Conservation (phyloP, 2,797 vertebrate genomes). For the Premnoplex brunnescens region DNA sequence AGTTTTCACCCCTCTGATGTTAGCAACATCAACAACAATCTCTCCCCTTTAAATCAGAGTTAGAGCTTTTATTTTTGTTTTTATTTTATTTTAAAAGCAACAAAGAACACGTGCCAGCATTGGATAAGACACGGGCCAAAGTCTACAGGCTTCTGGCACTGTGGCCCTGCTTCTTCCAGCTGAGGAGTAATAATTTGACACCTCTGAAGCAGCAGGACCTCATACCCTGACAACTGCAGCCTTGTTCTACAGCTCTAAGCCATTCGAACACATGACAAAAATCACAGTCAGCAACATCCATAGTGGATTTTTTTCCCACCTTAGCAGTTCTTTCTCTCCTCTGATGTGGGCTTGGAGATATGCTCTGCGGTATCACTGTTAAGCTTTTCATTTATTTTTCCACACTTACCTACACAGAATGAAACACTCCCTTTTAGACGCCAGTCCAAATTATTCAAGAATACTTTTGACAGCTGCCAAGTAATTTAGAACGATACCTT, state of each 20-base stretch:
- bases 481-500: conserved; percentile 59
- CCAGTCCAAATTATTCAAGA: conserved; percentile 66
- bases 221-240: conserved; percentile 80
- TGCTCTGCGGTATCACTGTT: conserved; percentile 83
- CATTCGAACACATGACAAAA: conserved; percentile 83
- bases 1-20: neutral
- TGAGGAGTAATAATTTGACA: conserved; percentile 89
- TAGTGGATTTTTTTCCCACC: conserved; percentile 78
- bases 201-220: conserved; percentile 83
- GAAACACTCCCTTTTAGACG: conserved; percentile 65
- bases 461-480: conserved; percentile 61
- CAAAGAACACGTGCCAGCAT: conserved; percentile 44
- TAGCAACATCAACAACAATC: neutral
- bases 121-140: conserved; percentile 83
- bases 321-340: conserved; percentile 78
- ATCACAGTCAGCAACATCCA: conserved; percentile 87
- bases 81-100: conserved; percentile 9
- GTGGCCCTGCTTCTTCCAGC: conserved; percentile 79
- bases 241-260: conserved; percentile 82
- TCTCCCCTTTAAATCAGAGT: conserved; percentile 2
- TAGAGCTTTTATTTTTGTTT: neutral
- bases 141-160: conserved; percentile 79
- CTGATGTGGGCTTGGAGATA: conserved; percentile 84
- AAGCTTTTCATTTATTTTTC: conserved; percentile 84
- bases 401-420: conserved; percentile 78